These are phyloP conservation scores for Ia io DNA, from an alignment of 2,113 vertebrate species.

Conservation along the genomic window DNA sequence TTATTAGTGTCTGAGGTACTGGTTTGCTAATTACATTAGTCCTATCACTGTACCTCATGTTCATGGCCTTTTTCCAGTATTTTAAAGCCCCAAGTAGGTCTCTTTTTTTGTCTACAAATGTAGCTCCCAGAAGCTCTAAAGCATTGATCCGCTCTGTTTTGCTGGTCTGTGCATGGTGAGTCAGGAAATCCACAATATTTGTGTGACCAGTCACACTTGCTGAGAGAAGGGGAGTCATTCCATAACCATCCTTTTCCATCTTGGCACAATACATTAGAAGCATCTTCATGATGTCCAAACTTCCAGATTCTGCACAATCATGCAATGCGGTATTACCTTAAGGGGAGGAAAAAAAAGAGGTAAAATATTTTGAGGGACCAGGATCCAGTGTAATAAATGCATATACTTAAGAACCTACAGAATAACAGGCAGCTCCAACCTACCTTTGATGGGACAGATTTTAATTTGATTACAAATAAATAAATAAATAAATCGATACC, in stretches of 20 bases:
- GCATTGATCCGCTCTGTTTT: constrained; percentile 93
- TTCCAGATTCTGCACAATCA: constrained; percentile 99
- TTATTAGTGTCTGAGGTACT: constrained; percentile 92
- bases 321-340: constrained; percentile 97
- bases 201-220: constrained; percentile 98
- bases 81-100: constrained; percentile 97
- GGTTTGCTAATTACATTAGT: constrained; percentile 90
- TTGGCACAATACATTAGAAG: constrained; percentile 95
- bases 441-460: neutral
- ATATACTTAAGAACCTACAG: neutral
- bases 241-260: constrained; percentile 98
- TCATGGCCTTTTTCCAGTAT: constrained; percentile 99
- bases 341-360: constrained; percentile 19
- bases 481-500: neutral
- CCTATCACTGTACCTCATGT: constrained; percentile 92
- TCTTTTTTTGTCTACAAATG: constrained; percentile 98
- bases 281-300: constrained; percentile 98
- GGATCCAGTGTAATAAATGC: neutral
- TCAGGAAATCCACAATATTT: constrained; percentile 97
- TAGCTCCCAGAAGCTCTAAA: constrained; percentile 95
- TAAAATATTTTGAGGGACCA: constrained; percentile 25
- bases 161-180: constrained; percentile 91
- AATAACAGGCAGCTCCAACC: neutral
- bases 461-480: neutral
- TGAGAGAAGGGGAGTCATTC: constrained; percentile 97